Evolutionary conservation across 2,888 invertebrate genomes (phyloP).

Genomic region (Lasius platythorax): DNA sequence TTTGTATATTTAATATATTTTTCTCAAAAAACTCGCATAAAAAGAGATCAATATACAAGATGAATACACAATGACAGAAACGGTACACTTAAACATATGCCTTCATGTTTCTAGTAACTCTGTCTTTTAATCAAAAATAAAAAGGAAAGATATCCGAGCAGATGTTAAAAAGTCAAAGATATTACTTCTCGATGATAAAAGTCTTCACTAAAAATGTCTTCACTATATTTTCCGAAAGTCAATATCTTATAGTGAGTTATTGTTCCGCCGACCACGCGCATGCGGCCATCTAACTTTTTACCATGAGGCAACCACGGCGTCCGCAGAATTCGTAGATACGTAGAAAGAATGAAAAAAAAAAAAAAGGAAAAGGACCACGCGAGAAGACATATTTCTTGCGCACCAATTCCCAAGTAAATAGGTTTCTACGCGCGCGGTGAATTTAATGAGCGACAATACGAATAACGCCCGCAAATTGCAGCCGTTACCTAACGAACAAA

Average conservation of each 20-base stretch:
- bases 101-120: background rate
- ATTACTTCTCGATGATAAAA: slow-evolving; percentile 33
- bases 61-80: background rate
- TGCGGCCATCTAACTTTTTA: slow-evolving; percentile 34
- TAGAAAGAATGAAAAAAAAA: slow-evolving; percentile 3
- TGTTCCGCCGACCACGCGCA: slow-evolving; percentile 4
- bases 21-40: too few species aligned
- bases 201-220: slow-evolving; percentile 64
- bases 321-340: slow-evolving; percentile 39
- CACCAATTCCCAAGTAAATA: slow-evolving; percentile 17
- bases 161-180: background rate
- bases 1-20: background rate
- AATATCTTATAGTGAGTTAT: slow-evolving; percentile 56
- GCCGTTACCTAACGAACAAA: slow-evolving; percentile 53
- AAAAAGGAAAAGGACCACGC: background rate
- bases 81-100: background rate
- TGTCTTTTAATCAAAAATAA: background rate
- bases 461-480: slow-evolving; percentile 40
- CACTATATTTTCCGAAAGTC: slow-evolving; percentile 47
- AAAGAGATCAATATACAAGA: too few species aligned
- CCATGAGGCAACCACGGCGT: slow-evolving; percentile 27
- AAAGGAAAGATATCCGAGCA: background rate
- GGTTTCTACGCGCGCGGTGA: slow-evolving; percentile 13
- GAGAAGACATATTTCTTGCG: slow-evolving; percentile 44
- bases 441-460: slow-evolving; percentile 55